Percentiles rank a stretch among this genome's conserved stretches.
Conservation (phyloP, 2,797 vertebrate genomes). For the Enteromius thamalakanensis region DNA sequence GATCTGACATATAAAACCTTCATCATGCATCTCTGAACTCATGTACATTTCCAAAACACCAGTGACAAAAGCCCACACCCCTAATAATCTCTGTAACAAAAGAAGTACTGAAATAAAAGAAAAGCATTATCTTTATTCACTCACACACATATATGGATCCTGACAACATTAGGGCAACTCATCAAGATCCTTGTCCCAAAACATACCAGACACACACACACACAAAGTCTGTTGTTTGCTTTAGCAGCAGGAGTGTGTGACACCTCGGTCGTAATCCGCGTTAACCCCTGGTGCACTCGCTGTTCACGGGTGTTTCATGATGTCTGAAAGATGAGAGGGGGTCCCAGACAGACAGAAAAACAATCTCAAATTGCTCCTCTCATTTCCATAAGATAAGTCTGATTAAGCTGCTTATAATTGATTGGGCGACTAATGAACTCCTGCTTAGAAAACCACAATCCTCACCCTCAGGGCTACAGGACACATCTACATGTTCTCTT, state of each 20-base stretch:
- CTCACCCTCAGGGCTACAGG: conserved; percentile 6
- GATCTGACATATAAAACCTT: conserved; percentile 27
- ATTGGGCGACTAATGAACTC: conserved; percentile 60
- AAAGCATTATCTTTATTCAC: background rate
- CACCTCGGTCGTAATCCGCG: conserved; percentile 77
- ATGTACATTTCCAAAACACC: conserved; percentile 57
- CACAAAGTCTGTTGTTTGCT: conserved; percentile 67
- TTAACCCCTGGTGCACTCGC: conserved; percentile 73
- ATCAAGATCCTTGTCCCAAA: conserved; percentile 6
- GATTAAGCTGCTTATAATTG: conserved; percentile 59
- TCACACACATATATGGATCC: conserved; percentile 5
- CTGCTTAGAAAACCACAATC: conserved; percentile 47
- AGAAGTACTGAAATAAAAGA: background rate
- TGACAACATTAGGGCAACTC: conserved; percentile 42
- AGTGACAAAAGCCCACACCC: conserved; percentile 14
- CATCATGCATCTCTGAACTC: conserved; percentile 27
- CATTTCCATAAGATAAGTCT: conserved; percentile 73
- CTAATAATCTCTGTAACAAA: background rate
- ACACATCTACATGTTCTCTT: background rate
- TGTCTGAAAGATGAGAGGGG: conserved; percentile 75
- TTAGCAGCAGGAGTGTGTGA: conserved; percentile 75
- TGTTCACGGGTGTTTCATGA: conserved; percentile 72
- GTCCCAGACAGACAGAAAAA: conserved; percentile 77
- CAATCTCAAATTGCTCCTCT: conserved; percentile 75
- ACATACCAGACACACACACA: conserved; percentile 40